These are phyloP conservation scores for Xenotilapia leptura DNA, from an alignment of 2,113 vertebrate species.

Conservation along the genomic window DNA sequence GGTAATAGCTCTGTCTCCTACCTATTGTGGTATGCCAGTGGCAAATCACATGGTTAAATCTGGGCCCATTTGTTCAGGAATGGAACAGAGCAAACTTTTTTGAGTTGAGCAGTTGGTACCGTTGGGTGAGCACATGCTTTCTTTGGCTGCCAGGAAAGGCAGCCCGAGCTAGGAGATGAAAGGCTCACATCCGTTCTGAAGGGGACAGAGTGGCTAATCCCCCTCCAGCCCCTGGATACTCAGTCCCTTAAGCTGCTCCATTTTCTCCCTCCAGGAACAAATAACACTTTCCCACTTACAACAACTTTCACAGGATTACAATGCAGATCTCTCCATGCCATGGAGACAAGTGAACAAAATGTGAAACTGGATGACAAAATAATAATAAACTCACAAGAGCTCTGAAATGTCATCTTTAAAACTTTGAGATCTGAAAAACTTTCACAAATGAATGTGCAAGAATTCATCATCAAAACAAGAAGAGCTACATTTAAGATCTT, in stretches of 20 bases:
- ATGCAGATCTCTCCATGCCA: slow-evolving; percentile 60
- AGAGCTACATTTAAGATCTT: neutral
- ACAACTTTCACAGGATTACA: slow-evolving; percentile 71
- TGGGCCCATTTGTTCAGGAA: slow-evolving; percentile 50
- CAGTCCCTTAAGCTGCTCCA: slow-evolving; percentile 68
- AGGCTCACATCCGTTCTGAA: slow-evolving; percentile 67
- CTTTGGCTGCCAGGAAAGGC: slow-evolving; percentile 66
- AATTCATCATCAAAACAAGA: neutral
- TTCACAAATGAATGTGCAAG: neutral
- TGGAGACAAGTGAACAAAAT: slow-evolving; percentile 40
- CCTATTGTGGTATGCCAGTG: slow-evolving; percentile 47
- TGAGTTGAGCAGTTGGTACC: slow-evolving; percentile 39
- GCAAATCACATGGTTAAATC: slow-evolving; percentile 64
- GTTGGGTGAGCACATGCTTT: slow-evolving; percentile 58
- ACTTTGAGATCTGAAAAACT: slow-evolving; percentile 38
- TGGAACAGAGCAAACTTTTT: slow-evolving; percentile 55
- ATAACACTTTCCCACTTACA: slow-evolving; percentile 67
- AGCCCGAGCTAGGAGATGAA: slow-evolving; percentile 68
- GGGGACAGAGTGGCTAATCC: slow-evolving; percentile 70
- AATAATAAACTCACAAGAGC: slow-evolving; percentile 51
- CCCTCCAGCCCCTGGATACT: slow-evolving; percentile 62
- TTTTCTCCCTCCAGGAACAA: slow-evolving; percentile 69
- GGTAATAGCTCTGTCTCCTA: slow-evolving; percentile 64
- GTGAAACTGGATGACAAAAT: slow-evolving; percentile 45
- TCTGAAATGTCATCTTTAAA: slow-evolving; percentile 62